Evolutionary conservation across 1,140 invertebrate genomes (phyloP).

Genomic region (Ruditapes philippinarum): DNA sequence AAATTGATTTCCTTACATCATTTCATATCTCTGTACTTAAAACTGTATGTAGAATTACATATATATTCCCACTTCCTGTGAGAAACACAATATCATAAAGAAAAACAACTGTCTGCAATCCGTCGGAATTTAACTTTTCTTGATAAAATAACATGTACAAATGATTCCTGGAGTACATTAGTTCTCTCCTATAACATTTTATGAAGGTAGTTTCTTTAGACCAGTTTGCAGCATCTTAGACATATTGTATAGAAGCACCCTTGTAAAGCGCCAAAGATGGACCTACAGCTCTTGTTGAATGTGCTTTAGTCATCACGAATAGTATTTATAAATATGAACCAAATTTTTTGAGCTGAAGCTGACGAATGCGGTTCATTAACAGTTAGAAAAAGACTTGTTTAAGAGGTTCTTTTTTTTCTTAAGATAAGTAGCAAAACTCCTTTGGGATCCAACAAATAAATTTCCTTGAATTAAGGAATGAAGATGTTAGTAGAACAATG

Average conservation of each 20-base stretch:
- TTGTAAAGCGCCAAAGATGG: conserved; percentile 49
- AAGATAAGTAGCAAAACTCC: neutral
- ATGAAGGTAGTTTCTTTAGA: conserved; percentile 41
- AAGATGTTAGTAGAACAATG: neutral
- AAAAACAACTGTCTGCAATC: neutral
- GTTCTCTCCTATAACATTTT: neutral
- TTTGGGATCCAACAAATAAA: conserved; percentile 38
- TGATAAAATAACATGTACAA: neutral
- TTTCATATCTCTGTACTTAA: no score
- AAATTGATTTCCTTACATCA: no score
- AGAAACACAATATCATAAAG: neutral
- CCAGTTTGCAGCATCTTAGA: conserved; percentile 20
- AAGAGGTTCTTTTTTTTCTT: neutral
- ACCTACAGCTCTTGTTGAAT: conserved; percentile 46
- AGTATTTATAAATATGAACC: neutral
- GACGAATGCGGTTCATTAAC: conserved; percentile 18
- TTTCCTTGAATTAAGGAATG: conserved; percentile 10
- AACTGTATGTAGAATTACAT: neutral
- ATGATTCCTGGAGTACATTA: neutral
- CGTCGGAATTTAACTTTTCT: neutral
- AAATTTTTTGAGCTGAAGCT: conserved; percentile 5
- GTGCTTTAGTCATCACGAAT: conserved; percentile 33
- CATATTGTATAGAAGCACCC: conserved; percentile 11
- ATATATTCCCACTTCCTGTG: neutral
- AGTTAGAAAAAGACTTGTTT: neutral